phyloP scores from a whole-genome alignment of 1,140 invertebrate species.

The Eulimnadia texana region DNA sequence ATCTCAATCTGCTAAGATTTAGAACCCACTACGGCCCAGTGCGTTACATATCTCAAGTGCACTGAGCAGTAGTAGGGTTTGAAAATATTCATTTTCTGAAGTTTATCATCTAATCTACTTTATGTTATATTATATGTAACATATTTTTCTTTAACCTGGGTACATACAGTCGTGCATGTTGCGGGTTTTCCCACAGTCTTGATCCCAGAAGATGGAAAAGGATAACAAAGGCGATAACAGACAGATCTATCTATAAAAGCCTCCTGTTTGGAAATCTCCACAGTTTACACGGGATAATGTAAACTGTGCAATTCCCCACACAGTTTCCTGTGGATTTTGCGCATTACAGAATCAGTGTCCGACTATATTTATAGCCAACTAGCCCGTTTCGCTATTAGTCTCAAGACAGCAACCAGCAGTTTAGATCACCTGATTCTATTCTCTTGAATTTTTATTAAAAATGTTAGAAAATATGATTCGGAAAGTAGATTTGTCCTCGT shows the following conservation, averaged over 20 bases:
- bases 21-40: no score
- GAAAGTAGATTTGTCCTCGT: neutral
- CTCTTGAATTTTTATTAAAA: neutral
- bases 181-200: slow-evolving; percentile 8
- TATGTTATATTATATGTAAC: neutral
- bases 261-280: neutral
- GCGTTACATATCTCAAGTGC: no score
- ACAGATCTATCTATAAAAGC: neutral
- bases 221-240: neutral
- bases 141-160: neutral
- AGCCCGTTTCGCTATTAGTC: no score
- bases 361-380: no score
- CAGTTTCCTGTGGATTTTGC: no score
- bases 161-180: neutral
- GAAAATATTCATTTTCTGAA: no score
- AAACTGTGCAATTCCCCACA: neutral
- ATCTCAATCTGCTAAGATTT: no score
- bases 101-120: neutral
- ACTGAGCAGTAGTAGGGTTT: no score
- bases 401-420: neutral
- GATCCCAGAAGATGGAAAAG: neutral
- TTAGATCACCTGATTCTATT: neutral
- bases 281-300: neutral
- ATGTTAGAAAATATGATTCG: neutral
- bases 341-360: no score